Evolutionary conservation across 2,888 invertebrate genomes (phyloP), one percentile per base, ranked within the genome.

Genomic region (Sphaerophoria rueppellii): DNA sequence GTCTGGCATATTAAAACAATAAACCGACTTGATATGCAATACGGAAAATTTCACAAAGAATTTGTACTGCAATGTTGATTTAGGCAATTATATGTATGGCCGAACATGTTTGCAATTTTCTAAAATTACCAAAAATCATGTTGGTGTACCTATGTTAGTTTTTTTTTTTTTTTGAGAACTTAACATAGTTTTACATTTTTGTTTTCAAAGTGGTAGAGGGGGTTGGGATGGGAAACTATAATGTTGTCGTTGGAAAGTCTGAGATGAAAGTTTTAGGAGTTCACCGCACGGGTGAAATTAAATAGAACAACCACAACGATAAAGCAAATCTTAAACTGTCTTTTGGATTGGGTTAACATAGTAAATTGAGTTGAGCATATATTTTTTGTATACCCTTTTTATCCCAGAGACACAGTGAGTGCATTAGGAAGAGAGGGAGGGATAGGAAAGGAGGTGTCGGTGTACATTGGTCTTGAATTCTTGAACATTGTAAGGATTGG

Each of bases 1-100:
- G 55, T 69, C 73, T 70, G 75, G 77, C 76, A 85, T 85, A 85
- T 85, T 85, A 81, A 85, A 81, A 81, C 85, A 81, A 85, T 81
- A 85, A 85, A 81, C 81, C 76, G 81, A 72, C 83, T 81, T 76
- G 81, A 77, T 76, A 76, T 81, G 76, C 81, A 77, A 81, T 76
- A 74, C 57, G 54, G 81, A 70, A 80, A 81, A 76, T 83, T 80
- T 75, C 70, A 63, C 81, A 73, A 63, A 77, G 76, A 76, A 77
- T 85, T 81, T 70, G 63, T 60, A 60, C 81, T 70, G 76, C 81
- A 85, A 81, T 73, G 76, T 80, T 83, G 72, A 81, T 73, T 70
- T 65, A 70, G 63, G 79, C 71, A 79, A 65, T 70, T 71, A 43
- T 24, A 24, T 1, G 24, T 24, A 73, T 69, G 61, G 54, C 52